Conservation (phyloP, 2,113 vertebrate genomes). For the Hydrolagus affinis region DNA sequence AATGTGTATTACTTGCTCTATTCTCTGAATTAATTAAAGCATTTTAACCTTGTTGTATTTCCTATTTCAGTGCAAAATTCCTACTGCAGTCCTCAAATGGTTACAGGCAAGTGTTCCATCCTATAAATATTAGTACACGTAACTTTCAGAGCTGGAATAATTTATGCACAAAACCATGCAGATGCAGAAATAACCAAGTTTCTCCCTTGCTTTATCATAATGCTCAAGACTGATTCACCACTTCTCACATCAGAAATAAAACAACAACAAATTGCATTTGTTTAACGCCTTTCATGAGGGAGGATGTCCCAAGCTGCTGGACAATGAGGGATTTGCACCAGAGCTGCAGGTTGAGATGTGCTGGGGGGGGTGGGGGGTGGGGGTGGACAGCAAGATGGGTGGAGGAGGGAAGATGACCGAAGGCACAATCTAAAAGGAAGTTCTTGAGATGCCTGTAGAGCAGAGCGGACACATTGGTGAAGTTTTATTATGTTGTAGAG, state of each 20-base stretch:
- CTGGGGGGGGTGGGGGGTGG: too few species aligned
- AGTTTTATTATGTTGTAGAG: too few species aligned
- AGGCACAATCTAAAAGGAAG: too few species aligned
- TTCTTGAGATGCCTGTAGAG: too few species aligned
- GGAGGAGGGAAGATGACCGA: too few species aligned
- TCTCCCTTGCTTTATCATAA: not conserved
- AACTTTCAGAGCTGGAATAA: not conserved
- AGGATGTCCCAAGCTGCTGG: too few species aligned
- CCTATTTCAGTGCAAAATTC: constrained; percentile 3
- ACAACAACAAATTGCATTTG: too few species aligned
- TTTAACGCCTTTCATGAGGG: too few species aligned
- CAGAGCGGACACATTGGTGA: too few species aligned
- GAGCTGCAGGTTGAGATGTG: too few species aligned
- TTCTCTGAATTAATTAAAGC: not conserved
- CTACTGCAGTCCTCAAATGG: not conserved
- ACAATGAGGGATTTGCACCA: too few species aligned
- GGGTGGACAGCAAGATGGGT: too few species aligned
- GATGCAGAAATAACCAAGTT: not conserved
- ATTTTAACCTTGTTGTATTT: constrained; percentile 10
- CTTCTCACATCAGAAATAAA: not conserved
- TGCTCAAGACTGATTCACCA: not conserved
- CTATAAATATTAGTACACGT: not conserved
- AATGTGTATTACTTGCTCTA: not conserved
- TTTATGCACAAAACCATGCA: not conserved
- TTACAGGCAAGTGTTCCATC: not conserved